phyloP scores from a whole-genome alignment of 2,113 vertebrate species.

The Nerophis ophidion region DNA sequence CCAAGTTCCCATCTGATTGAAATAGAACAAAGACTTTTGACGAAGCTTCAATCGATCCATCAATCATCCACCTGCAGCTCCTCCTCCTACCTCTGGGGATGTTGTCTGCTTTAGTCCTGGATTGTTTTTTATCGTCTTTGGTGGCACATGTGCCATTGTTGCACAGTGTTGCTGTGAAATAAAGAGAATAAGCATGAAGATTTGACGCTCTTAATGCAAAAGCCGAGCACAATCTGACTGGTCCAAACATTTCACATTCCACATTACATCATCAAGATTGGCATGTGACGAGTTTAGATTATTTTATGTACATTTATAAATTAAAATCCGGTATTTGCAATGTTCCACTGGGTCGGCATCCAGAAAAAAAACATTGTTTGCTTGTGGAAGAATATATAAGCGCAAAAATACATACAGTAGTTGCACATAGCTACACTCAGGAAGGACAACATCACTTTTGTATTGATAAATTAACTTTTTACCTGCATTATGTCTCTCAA shows the following conservation, averaged over 20 bases:
- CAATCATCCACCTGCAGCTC: background rate
- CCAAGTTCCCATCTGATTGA: constrained; percentile 40
- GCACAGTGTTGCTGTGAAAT: constrained; percentile 10
- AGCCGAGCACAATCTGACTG: background rate
- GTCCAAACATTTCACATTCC: background rate
- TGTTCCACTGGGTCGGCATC: no score
- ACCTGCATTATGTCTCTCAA: no score
- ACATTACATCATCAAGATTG: background rate
- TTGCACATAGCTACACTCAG: no score
- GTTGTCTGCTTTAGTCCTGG: constrained; percentile 32
- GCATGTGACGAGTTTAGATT: no score
- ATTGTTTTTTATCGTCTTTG: constrained; percentile 17
- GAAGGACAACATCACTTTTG: no score
- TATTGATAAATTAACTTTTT: no score
- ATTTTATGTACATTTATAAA: no score
- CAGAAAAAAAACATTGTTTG: no score
- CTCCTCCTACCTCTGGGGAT: constrained; percentile 40
- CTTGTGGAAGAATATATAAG: no score
- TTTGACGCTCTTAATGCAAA: background rate
- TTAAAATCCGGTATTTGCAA: no score
- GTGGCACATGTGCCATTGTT: constrained; percentile 17
- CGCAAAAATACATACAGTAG: no score
- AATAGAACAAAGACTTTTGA: background rate
- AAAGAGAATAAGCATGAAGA: background rate
- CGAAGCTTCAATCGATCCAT: no score